Conservation (phyloP, 2,888 invertebrate species). For the Troides oblongomaculatus region DNA sequence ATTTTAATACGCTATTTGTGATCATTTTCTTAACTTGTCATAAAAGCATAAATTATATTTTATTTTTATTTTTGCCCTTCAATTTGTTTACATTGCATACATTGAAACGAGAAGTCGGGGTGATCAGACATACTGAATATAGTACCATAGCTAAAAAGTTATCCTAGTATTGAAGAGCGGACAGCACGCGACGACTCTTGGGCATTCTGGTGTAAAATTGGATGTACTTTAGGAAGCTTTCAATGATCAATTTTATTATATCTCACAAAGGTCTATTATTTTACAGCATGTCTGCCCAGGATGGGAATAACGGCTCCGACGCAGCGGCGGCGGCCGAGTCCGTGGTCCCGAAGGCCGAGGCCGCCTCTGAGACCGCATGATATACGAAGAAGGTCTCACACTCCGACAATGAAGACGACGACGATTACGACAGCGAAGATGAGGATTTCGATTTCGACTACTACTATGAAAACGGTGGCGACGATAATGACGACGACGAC, state of each 20-base stretch:
- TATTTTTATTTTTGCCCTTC: too few species aligned
- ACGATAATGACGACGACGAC: constrained; percentile 4
- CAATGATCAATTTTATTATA: neutral
- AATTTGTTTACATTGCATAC: too few species aligned
- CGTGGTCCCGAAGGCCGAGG: constrained; percentile 45
- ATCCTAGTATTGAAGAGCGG: neutral
- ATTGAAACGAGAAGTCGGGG: too few species aligned
- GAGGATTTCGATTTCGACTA: constrained; percentile 31
- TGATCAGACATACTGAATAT: too few species aligned
- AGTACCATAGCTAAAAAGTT: neutral
- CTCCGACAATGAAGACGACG: constrained; percentile 14
- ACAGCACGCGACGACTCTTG: neutral
- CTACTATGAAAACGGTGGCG: constrained; percentile 19
- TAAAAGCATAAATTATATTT: too few species aligned
- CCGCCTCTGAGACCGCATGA: constrained; percentile 55
- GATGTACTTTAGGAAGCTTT: too few species aligned
- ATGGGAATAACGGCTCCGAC: constrained; percentile 35
- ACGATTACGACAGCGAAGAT: constrained; percentile 7
- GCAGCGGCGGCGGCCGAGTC: constrained; percentile 39
- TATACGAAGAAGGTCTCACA: constrained; percentile 36
- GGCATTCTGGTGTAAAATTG: neutral
- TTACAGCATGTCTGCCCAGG: constrained; percentile 48
- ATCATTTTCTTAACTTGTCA: too few species aligned
- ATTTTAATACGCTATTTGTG: too few species aligned
- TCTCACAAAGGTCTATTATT: neutral